Percentiles rank a stretch among this genome's conserved stretches.
These are phyloP conservation scores for Manacus vitellinus DNA, from an alignment of 2,113 vertebrate species.

Conservation along the genomic window DNA sequence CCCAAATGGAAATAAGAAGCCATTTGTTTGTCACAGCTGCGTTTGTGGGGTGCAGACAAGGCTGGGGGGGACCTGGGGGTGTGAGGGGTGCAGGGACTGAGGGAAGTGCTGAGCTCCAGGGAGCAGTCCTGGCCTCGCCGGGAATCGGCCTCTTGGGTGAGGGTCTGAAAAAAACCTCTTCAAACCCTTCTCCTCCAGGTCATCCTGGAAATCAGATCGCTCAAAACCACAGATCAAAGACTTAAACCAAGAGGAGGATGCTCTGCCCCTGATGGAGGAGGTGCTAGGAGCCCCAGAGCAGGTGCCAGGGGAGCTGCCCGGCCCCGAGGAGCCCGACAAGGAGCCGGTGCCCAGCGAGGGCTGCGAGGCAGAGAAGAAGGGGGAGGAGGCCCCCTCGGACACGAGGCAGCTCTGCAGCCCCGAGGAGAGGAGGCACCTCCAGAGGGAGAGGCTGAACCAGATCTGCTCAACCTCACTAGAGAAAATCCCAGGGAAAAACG, in stretches of 20 bases:
- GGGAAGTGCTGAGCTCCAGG: background rate
- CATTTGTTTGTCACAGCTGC: background rate
- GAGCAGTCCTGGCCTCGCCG: background rate
- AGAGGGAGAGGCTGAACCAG: constrained; percentile 93
- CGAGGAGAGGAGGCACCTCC: constrained; percentile 83
- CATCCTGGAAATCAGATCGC: constrained; percentile 93
- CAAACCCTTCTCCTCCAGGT: constrained; percentile 58
- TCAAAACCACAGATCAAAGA: constrained; percentile 80
- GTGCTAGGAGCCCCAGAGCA: constrained; percentile 71
- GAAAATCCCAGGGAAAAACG: constrained; percentile 93
- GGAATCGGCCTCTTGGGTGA: background rate
- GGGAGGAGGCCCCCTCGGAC: constrained; percentile 21
- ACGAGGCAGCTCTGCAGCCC: constrained; percentile 67
- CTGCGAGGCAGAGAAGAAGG: constrained; percentile 62
- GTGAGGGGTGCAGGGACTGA: background rate
- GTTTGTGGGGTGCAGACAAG: accelerated
- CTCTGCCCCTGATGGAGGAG: constrained; percentile 78
- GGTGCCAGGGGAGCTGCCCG: constrained; percentile 54
- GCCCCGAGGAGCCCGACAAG: constrained; percentile 75
- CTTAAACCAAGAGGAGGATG: constrained; percentile 75
- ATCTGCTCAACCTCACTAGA: constrained; percentile 92
- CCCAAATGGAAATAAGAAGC: background rate
- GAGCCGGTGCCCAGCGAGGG: constrained; percentile 66
- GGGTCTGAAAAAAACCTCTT: background rate
- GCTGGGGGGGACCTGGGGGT: background rate